Percentiles rank a stretch among this genome's conserved stretches.
Conservation (phyloP, 2,888 invertebrate genomes). For the Cynaeus angustus region DNA sequence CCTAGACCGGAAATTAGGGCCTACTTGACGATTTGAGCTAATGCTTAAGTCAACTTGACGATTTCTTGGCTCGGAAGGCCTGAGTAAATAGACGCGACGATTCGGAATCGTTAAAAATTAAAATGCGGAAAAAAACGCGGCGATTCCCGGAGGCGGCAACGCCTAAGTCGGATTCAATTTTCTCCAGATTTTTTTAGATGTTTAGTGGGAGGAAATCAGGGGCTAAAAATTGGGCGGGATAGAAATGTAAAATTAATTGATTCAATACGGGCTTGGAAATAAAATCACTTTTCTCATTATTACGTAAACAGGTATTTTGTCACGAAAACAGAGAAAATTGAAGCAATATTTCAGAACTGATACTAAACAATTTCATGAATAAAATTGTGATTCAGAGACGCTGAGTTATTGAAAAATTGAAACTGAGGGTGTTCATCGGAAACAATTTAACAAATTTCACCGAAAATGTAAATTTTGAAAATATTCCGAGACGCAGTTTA, state of each 20-base stretch:
- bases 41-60: constrained; percentile 3
- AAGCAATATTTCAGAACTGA: background rate
- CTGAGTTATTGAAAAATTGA: background rate
- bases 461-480: too few species aligned
- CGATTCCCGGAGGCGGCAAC: constrained; percentile 9
- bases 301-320: too few species aligned
- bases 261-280: too few species aligned
- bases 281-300: too few species aligned
- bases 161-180: constrained; percentile 26
- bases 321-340: too few species aligned
- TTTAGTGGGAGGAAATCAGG: background rate
- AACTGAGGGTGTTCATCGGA: background rate
- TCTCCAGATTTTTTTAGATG: constrained; percentile 29
- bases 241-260: too few species aligned
- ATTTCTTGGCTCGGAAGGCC: constrained; percentile 6
- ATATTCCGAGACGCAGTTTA: too few species aligned
- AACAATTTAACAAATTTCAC: background rate
- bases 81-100: background rate
- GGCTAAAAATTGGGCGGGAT: too few species aligned
- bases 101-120: constrained; percentile 32
- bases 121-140: constrained; percentile 30
- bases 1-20: constrained; percentile 20
- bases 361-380: constrained; percentile 1
- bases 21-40: background rate
- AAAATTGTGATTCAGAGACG: constrained; percentile 2